Base-by-base conservation (phyloP, 2,797 vertebrate species). In the Acrocephalus scirpaceus region DNA sequence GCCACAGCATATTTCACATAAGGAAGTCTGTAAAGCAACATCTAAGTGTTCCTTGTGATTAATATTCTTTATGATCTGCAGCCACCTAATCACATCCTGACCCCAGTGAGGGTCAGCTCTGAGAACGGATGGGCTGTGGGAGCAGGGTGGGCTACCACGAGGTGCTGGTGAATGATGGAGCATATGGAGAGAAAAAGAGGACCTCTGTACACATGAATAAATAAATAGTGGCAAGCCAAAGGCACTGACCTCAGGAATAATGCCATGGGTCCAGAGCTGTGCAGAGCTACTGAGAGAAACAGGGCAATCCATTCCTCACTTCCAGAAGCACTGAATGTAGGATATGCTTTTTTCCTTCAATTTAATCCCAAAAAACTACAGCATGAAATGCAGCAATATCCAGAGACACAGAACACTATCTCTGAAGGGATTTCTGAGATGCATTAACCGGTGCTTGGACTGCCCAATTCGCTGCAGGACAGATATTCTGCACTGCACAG, bases 31-130 rank as follows among this genome's bases (percentile, higher is more conserved):
- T 26, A 93, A 90, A 82, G 86, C 67, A 93, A 87, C 83, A 79
- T 95, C 86, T 51, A 67, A 95, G 64, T 82, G 67, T 53, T 95
- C 64, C 77, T 81, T 58, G 92, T 96, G 93, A 95, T 97, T 95
- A 93, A 96, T 95, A 93, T 78, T 92, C 89, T 89, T 91, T 95
- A 93, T 73, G 90, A 95, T 96, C 87, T 88, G 72, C 79, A 90
- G 85, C 79, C 73, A 94, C 83, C 79, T 94, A 94, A 93, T 97
- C 48, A 7, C 88, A 86, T 64, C 71, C 70, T 94, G 95, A 93
- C 94, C 87, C 87, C 76, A 54, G 48, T 13, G 57, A 86, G 67
- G 94, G 94, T 96, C 87, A 88, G 6, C 78, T 78, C 60, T 70
- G 87, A 92, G 85, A 69, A 92, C 20, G 34, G 90, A 88, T 76